These are phyloP conservation scores for Anisognathus igniventris DNA, from an alignment of 2,797 vertebrate genomes.

Conservation along the genomic window DNA sequence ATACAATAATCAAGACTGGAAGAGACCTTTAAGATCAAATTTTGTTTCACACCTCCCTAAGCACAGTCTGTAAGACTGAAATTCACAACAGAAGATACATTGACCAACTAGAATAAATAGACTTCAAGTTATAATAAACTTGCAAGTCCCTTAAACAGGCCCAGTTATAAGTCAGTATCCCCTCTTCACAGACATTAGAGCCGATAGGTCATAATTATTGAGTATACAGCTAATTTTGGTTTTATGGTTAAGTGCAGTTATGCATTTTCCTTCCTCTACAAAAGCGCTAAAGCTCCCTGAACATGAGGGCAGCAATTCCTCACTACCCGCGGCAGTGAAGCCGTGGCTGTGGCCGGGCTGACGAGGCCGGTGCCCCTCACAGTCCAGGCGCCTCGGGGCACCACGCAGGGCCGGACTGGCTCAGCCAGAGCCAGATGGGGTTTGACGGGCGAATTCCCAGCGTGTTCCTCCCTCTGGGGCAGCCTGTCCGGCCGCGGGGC, in stretches of 20 bases:
- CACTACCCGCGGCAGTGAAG: fast-evolving
- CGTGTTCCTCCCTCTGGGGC: neutral
- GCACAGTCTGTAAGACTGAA: neutral
- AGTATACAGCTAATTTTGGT: neutral
- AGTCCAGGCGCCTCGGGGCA: neutral
- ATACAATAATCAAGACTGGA: neutral
- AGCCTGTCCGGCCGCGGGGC: neutral
- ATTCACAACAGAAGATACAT: neutral
- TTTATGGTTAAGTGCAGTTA: neutral
- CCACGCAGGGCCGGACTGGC: fast-evolving
- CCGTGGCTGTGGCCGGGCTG: neutral
- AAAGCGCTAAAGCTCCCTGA: neutral
- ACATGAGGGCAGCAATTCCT: fast-evolving
- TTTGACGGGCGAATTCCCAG: too few relatives aligned
- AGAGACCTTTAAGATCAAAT: neutral
- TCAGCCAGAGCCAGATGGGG: fast-evolving
- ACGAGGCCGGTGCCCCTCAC: fast-evolving
- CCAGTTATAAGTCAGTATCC: neutral
- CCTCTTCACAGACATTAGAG: neutral
- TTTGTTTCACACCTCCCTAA: neutral
- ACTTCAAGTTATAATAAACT: neutral
- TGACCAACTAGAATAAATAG: neutral
- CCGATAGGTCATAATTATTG: fast-evolving
- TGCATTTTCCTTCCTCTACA: neutral
- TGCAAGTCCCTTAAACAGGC: neutral